Base-by-base conservation (phyloP, 2,888 invertebrate species). In the Eumerus sabulonum region DNA sequence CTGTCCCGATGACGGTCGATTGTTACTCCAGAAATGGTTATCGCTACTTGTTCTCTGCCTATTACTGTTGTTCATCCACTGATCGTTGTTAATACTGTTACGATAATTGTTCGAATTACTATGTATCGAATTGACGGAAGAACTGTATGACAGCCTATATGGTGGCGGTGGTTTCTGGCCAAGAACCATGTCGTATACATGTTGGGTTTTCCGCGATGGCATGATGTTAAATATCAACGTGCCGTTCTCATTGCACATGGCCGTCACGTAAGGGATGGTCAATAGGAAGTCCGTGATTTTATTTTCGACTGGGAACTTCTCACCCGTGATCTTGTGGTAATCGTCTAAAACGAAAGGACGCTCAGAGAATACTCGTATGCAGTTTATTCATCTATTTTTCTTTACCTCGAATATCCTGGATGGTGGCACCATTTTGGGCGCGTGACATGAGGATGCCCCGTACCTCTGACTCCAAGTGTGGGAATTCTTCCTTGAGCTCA, bases 371-470 rank as follows among this genome's bases (percentile, higher is more conserved):
- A 7, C 2, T 27, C 27, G 27, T 27, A 4, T 27, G 27, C 3
- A 27, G 7, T 4, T 7, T 27, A 27, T 27, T 27, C 7, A 7
- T 27, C 7, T 27, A 7, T 2, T 27, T 27, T 48, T 19, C 47
- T 84, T 84, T 84, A 88, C 88, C 84, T 72, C 85, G 85, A 59
- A 88, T 87, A 60, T 85, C 84, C 66, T 86, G 82, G 82, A 88
- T 88, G 70, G 88, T 88, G 57, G 87, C 85, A 14, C 88, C 88
- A 67, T 86, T 84, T 77, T 86, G 86, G 74, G 88, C 87, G 83
- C 86, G 85, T 70, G 86, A 71, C 59, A 85, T 82, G 59, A 88
- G 82, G 81, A 88, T 88, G 63, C 84, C 84, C 27, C 87, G 87
- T 50, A 88, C 81, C 70, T 87, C 86, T 11, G 81, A 72, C 82